A percentile compares a stretch with the other conserved stretches of the same genome.
Conservation (phyloP, 92 coral and sea anemone species). For the Porites cylindrica region DNA sequence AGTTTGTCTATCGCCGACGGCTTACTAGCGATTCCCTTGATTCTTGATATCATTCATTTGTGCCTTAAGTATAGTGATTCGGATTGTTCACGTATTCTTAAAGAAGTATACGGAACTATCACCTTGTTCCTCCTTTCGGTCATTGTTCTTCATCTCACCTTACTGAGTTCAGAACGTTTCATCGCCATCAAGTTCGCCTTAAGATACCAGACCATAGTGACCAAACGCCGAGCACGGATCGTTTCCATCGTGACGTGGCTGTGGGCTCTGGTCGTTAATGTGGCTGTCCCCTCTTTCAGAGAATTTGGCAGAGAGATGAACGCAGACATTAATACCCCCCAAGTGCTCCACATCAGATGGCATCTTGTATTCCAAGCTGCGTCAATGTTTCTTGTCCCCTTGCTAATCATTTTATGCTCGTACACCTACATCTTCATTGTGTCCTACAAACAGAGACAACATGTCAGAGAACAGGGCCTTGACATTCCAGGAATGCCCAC, state of each 20-base stretch:
- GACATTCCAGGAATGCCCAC: not conserved
- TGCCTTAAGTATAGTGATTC: too few species aligned
- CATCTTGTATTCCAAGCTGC: slow-evolving; percentile 9
- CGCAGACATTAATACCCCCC: too few species aligned
- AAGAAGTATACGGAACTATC: too few species aligned
- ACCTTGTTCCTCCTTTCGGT: not conserved
- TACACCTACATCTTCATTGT: slow-evolving; percentile 22
- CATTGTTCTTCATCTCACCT: slow-evolving; percentile 37
- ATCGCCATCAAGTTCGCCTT: slow-evolving; percentile 48
- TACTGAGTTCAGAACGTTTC: slow-evolving; percentile 33
- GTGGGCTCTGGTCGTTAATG: slow-evolving; percentile 8
- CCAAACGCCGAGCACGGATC: slow-evolving; percentile 18
- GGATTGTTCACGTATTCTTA: too few species aligned
- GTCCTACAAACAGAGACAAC: slow-evolving; percentile 3
- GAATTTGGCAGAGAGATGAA: too few species aligned
- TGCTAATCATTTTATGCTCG: not conserved
- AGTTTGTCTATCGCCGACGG: too few species aligned
- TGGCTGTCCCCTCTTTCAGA: too few species aligned
- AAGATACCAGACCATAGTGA: slow-evolving; percentile 31
- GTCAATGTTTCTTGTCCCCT: slow-evolving; percentile 7
- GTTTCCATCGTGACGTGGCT: slow-evolving; percentile 24
- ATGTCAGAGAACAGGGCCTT: not conserved
- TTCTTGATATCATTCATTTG: too few species aligned
- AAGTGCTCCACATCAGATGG: not conserved
- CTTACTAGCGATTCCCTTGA: too few species aligned